A percentile compares a stretch with the other conserved stretches of the same genome.
Evolutionary conservation across 2,113 vertebrate species (phyloP).

Genomic region (Myodes glareolus): DNA sequence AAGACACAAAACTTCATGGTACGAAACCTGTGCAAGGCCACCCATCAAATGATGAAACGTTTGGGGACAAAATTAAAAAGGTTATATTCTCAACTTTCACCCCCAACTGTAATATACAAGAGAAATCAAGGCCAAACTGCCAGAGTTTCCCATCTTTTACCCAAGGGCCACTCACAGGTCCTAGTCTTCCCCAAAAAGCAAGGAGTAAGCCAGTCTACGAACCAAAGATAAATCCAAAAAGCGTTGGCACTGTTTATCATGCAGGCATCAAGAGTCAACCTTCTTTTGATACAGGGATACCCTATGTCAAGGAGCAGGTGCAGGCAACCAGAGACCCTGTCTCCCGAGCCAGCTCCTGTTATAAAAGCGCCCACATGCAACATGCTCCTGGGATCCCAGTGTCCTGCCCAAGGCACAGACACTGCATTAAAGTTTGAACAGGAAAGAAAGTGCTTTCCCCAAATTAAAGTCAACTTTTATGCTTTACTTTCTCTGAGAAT

Average conservation of each 20-base stretch:
- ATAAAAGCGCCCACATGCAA: not conserved
- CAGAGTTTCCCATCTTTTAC: accelerated
- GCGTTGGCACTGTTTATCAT: accelerated
- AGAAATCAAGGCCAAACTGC: not conserved
- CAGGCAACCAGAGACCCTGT: not conserved
- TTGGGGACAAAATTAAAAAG: not conserved
- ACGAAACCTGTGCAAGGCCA: accelerated
- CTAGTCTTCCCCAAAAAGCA: accelerated
- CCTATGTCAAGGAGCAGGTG: too few species aligned
- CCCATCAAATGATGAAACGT: accelerated
- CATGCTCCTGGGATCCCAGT: not conserved
- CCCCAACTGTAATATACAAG: accelerated
- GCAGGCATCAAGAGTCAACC: too few species aligned
- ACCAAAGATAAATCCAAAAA: too few species aligned
- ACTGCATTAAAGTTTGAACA: not conserved
- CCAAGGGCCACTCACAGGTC: accelerated
- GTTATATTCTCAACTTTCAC: not conserved
- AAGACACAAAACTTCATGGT: accelerated
- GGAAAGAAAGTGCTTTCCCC: too few species aligned
- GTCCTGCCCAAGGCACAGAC: not conserved
- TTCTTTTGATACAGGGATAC: accelerated
- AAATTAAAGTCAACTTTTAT: not conserved
- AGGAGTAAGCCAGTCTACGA: accelerated
- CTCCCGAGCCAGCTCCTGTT: not conserved
- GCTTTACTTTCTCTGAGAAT: not conserved